A percentile compares a stretch with the other conserved stretches of the same genome.
phyloP scores from a whole-genome alignment of 2,888 invertebrate species.

The Synanthedon tipuliformis region DNA sequence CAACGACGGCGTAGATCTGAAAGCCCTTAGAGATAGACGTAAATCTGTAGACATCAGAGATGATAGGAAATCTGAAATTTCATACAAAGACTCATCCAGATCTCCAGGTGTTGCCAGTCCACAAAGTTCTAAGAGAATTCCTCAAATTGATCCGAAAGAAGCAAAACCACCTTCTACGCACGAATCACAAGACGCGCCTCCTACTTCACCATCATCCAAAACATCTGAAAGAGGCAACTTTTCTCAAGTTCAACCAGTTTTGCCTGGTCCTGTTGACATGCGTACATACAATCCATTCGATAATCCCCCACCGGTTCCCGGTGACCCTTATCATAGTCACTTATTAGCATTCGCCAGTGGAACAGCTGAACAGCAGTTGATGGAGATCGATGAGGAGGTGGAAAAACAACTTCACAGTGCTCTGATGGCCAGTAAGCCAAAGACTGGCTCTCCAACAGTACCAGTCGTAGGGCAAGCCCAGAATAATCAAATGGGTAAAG shows the following conservation, averaged over 20 bases:
- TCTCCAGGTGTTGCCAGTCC: slow-evolving; percentile 72
- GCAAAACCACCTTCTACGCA: slow-evolving; percentile 59
- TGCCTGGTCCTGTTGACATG: slow-evolving; percentile 92
- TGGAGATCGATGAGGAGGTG: slow-evolving; percentile 82
- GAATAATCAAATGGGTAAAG: slow-evolving; percentile 12
- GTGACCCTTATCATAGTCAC: slow-evolving; percentile 73
- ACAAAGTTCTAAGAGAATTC: slow-evolving; percentile 38
- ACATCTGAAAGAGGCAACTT: slow-evolving; percentile 26
- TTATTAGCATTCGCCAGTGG: slow-evolving; percentile 76
- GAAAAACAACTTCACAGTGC: slow-evolving; percentile 81
- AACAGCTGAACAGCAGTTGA: slow-evolving; percentile 76
- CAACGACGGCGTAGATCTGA: slow-evolving; percentile 79
- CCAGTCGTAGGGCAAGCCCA: slow-evolving; percentile 17
- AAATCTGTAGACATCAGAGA: slow-evolving; percentile 78
- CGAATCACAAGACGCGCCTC: slow-evolving; percentile 22
- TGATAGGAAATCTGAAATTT: slow-evolving; percentile 68
- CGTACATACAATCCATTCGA: slow-evolving; percentile 81
- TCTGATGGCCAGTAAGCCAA: slow-evolving; percentile 70
- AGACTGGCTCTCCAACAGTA: slow-evolving; percentile 27
- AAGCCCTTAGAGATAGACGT: slow-evolving; percentile 82
- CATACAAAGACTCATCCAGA: slow-evolving; percentile 66
- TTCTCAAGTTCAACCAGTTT: slow-evolving; percentile 75
- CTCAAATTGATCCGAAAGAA: slow-evolving; percentile 53
- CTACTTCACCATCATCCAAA: slow-evolving; percentile 24
- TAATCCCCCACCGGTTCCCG: slow-evolving; percentile 65